phyloP scores from a whole-genome alignment of 64 coral and sea anemone genomes.

The Stichodactyla mertensii region DNA sequence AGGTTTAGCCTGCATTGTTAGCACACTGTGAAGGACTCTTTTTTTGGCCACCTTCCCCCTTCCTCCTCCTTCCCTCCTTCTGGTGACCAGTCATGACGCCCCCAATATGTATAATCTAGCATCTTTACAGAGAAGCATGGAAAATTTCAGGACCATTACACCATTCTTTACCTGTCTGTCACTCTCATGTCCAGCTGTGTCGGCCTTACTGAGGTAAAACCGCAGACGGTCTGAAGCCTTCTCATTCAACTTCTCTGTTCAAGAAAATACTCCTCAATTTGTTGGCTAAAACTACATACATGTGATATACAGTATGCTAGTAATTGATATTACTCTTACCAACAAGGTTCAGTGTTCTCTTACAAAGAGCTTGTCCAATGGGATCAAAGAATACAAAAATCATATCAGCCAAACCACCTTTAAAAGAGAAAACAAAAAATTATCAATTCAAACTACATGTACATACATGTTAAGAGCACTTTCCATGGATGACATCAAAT shows the following conservation, averaged over 20 bases:
- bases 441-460: neutral
- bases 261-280: neutral
- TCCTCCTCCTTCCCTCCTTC: no score
- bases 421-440: neutral
- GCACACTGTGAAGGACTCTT: no score
- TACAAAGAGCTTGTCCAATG: conserved; percentile 98
- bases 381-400: conserved; percentile 99
- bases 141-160: neutral
- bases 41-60: no score
- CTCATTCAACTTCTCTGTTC: conserved; percentile 79
- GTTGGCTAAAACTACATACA: neutral
- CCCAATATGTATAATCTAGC: neutral
- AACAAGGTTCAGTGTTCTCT: conserved; percentile 95
- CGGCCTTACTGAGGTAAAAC: conserved; percentile 93
- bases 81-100: no score
- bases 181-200: conserved; percentile 93
- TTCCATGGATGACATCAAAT: no score
- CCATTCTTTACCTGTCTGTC: conserved; percentile 66
- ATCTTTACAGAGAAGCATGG: no score
- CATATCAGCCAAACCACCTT: conserved; percentile 87
- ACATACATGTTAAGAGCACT: no score
- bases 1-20: no score
- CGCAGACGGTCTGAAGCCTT: conserved; percentile 73
- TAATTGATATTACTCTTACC: conserved; percentile 39
- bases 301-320: neutral